Percentiles rank a stretch among this genome's conserved stretches.
phyloP scores from a whole-genome alignment of 2,797 vertebrate genomes.

The Strix occidentalis region DNA sequence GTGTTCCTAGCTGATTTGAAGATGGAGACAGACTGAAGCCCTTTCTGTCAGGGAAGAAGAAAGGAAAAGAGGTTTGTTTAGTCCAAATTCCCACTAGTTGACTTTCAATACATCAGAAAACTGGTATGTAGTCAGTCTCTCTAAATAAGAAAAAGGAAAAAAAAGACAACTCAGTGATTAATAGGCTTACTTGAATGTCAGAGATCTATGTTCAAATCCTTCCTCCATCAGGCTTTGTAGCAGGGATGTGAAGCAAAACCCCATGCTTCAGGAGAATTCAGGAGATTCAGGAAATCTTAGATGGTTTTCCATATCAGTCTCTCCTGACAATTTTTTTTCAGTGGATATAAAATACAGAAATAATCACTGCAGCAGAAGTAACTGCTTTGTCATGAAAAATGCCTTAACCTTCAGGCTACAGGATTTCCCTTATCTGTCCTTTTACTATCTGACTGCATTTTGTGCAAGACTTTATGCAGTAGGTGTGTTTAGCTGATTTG shows the following conservation, averaged over 20 bases:
- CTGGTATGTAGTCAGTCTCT: neutral
- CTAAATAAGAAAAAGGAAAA: neutral
- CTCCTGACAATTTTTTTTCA: neutral
- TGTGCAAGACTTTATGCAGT: neutral
- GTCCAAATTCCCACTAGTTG: neutral
- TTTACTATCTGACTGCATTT: neutral
- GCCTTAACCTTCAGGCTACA: neutral
- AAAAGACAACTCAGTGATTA: constrained; percentile 9
- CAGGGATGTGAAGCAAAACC: constrained; percentile 9
- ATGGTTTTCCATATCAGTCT: neutral
- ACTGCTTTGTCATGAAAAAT: neutral
- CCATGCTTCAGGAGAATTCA: neutral
- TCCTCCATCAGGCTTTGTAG: neutral
- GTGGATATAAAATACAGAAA: neutral
- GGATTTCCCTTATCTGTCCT: neutral
- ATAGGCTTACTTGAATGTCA: constrained; percentile 31
- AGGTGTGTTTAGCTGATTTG: neutral
- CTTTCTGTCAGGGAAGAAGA: neutral
- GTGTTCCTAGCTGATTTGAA: neutral
- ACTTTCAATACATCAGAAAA: constrained; percentile 17
- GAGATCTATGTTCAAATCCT: neutral
- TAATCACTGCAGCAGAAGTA: constrained; percentile 5
- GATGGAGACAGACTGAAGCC: neutral
- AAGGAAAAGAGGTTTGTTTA: constrained; percentile 16
- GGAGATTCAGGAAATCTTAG: neutral